Evolutionary conservation across 2,888 invertebrate genomes (phyloP), one percentile per base, ranked within the genome.

Genomic region (Aphrophora alni): DNA sequence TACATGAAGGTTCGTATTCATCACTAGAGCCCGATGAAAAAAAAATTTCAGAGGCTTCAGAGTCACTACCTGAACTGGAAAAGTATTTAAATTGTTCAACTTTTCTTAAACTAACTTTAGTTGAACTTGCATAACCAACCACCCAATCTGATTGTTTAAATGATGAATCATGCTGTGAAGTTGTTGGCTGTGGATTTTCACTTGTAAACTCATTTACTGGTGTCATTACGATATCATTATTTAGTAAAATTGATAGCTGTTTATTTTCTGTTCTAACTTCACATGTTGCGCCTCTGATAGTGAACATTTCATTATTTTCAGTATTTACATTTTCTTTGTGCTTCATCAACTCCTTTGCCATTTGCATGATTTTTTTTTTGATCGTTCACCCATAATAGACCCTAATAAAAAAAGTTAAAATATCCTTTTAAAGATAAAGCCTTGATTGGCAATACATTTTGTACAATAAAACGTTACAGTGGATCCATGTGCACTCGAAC

Each of bases 21-120:
- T 59, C 76, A 76, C 76, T 76, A n/a, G 76, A 76, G n/a, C 76
- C 76, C 25, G 76, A 76, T 21, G 76, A 76, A 25, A 76, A 25
- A 2, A 21, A 38, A 44, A 44, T 76, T 76, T 76, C 76, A 76
- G 71, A 71, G 27, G 25, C 24, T n/a, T 71, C 71, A 71, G 71
- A 71, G 27, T 71, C 71, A 71, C 44, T 44, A 27, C 28, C 74
- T 17, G 76, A 8, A 76, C 59, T 59, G 38, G 21, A n/a, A 25
- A 27, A 74, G 38, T 59, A 44, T 44, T 76, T 14, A 76, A 2
- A 51, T 26, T 38, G 38, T 44, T 76, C 44, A 24, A 76, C 27
- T 76, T 59, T 76, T 25, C 76, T 44, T 59, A 76, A 38, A 44
- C n/a, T 44, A 21, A 76, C 26, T 76, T 38, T 76, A 17, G 76